Base-by-base conservation (phyloP, 2,797 vertebrate species). In the Halcyon smyrnensis region DNA sequence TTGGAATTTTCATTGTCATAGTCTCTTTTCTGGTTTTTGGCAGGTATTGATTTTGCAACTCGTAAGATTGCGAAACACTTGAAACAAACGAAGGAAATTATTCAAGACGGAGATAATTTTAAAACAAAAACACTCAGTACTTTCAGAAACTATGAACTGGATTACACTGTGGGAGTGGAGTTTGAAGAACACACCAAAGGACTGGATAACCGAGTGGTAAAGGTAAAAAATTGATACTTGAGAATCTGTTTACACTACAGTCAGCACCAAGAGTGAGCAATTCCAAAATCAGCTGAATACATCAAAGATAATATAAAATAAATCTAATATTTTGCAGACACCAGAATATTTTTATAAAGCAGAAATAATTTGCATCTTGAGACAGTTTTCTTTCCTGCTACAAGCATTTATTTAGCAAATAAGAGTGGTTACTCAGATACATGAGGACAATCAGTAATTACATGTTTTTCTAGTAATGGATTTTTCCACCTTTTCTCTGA, bases 41-140 rank as follows among this genome's bases (percentile, higher is more conserved):
- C 98, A 99, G 99, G 98, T 89, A 99, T 99, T 43, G 99, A 99
- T 97, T 99, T 99, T 95, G 99, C 99, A 64, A 99, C 99, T 95
- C 98, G 99, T 76, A 99, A 99, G 98, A 98, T 99, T 30, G 99
- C 99, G 4, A 10, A 76, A 34, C 98, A 98, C 91, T 98, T 99
- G 96, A 98, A 83, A 70, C 99, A 99, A 98, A 99, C 98, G 1
- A 99, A 99, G 93, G 97, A 98, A 54, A 97, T 99, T 8, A 93
- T 98, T 85, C 99, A 99, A 97, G 95, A 99, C 0, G 99, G 99
- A 30, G 97, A 99, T 95, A 97, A 97, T 95, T 99, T 99, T 90
- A 98, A 99, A 95, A 99, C 98, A 4, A 99, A 98, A 96, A 99
- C 99, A 43, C 82, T 98, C 79, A 99, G 99, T 98, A 99, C 98